Percentiles rank a stretch among this genome's conserved stretches.
Evolutionary conservation across 2,113 vertebrate genomes (phyloP).

Genomic region (Pogonocichla stellata): DNA sequence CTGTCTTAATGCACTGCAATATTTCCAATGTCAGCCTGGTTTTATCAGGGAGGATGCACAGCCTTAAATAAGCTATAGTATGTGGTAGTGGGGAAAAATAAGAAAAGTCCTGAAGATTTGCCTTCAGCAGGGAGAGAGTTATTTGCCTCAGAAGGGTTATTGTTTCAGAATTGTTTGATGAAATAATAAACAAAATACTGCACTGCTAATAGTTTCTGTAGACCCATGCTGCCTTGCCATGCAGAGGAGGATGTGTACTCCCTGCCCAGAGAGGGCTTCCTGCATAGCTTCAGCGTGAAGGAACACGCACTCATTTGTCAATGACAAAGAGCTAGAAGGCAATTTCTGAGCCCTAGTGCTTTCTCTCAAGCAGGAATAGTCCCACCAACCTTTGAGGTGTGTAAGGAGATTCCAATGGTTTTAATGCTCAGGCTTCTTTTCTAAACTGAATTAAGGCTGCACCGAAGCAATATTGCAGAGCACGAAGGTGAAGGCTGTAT

Average conservation of each 20-base stretch:
- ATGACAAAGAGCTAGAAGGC: background rate
- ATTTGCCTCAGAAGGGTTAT: background rate
- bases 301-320: background rate
- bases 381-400: background rate
- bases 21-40: background rate
- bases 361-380: background rate
- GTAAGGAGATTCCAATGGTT: background rate
- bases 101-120: background rate
- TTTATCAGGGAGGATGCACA: background rate
- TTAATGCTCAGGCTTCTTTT: background rate
- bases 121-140: background rate
- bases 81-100: background rate
- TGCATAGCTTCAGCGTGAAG: background rate
- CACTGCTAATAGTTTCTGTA: background rate
- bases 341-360: background rate
- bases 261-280: slow-evolving; percentile 16
- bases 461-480: slow-evolving; percentile 7
- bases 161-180: slow-evolving; percentile 26
- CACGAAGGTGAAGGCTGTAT: slow-evolving; percentile 45
- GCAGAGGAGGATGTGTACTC: slow-evolving; percentile 5
- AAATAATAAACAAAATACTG: slow-evolving; percentile 47
- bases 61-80: background rate
- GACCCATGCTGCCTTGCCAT: background rate
- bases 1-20: background rate
- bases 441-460: slow-evolving; percentile 1